Evolutionary conservation across 1,140 invertebrate species (phyloP), one percentile per base, ranked within the genome.

Genomic region (Drosophila simulans): DNA sequence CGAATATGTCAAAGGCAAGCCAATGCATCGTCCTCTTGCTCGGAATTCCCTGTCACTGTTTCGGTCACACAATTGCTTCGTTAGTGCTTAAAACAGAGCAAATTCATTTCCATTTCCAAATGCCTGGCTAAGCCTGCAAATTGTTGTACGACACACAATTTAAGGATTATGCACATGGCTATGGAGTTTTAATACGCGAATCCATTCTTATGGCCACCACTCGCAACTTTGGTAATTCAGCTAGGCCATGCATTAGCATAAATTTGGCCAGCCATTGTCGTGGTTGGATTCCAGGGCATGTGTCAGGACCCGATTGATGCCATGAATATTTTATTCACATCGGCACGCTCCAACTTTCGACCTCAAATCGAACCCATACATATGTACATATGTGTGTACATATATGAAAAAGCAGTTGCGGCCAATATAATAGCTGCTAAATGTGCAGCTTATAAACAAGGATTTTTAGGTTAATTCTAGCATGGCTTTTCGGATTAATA

Each of bases 301-400:
- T 70, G 66, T 70, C 66, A 70, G 64, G 65, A 48, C 51, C 64
- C 66, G 66, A 70, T 70, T 70, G 66, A 70, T 77, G 83, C 66
- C 59, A 55, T 86, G 83, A 86, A 86, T 86, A 86, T 86, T 83
- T 86, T 70, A 70, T 70, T 70, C 69, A 70, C 27, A 49, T 57
- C 64, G 66, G 64, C 80, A 79, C 75, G 48, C 71, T 64, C 56
- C 71, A 79, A 59, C 60, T 63, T 82, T 83, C 37, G 40, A 57
- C 52, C 42, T 45, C 63, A 46, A 48, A 46, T 27, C 34, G 20
- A 31, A 68, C 35, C 31, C 8, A 13, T 39, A 13, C 4, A 13
- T 13, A 37, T 1, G 2, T 37, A 31, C 4, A 13, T 13, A 37
- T 1, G 2, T 37, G 8, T 31, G 7, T 37, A 13, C 4, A 39